Percentiles rank a stretch among this genome's conserved stretches.
Evolutionary conservation across 1,140 invertebrate genomes (phyloP).

Genomic region (Dolichoris vasculosae): DNA sequence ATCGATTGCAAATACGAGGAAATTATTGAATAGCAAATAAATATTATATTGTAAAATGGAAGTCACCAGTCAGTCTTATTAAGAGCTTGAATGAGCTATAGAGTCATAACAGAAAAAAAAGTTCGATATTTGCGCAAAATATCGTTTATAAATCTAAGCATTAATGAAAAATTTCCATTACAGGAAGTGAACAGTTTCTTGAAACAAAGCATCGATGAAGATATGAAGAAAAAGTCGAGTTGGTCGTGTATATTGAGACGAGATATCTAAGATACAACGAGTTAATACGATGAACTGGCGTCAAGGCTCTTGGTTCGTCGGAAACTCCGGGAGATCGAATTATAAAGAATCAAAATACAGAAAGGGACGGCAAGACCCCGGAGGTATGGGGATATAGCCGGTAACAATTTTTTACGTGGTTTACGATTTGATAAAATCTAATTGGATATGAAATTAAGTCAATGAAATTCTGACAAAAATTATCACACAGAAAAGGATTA

Average conservation of each 20-base stretch:
- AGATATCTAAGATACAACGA: conserved; percentile 1
- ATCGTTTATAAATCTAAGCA: not conserved
- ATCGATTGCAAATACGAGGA: not conserved
- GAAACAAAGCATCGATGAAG: not conserved
- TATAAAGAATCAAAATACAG: conserved; percentile 49
- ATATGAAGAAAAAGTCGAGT: conserved; percentile 12
- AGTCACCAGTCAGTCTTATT: not conserved
- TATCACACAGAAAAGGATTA: not conserved
- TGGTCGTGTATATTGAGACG: not conserved
- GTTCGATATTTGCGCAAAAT: not conserved
- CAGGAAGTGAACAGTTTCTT: conserved; percentile 11
- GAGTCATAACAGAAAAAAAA: not conserved
- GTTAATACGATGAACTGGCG: conserved; percentile 15
- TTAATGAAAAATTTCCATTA: conserved; percentile 44
- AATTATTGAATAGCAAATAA: not conserved
- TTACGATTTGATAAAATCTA: conserved; percentile 65
- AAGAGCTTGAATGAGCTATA: not conserved
- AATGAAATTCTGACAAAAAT: conserved; percentile 67
- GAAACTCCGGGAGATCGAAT: not conserved
- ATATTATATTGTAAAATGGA: not conserved
- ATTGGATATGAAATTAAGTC: conserved; percentile 74
- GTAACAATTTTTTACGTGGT: conserved; percentile 43
- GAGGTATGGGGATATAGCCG: not conserved
- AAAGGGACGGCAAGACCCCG: conserved; percentile 7
- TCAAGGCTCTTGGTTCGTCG: not conserved